Percentiles rank a stretch among this genome's conserved stretches.
phyloP scores from a whole-genome alignment of 2,113 vertebrate species.

The Empidonax alnorum region DNA sequence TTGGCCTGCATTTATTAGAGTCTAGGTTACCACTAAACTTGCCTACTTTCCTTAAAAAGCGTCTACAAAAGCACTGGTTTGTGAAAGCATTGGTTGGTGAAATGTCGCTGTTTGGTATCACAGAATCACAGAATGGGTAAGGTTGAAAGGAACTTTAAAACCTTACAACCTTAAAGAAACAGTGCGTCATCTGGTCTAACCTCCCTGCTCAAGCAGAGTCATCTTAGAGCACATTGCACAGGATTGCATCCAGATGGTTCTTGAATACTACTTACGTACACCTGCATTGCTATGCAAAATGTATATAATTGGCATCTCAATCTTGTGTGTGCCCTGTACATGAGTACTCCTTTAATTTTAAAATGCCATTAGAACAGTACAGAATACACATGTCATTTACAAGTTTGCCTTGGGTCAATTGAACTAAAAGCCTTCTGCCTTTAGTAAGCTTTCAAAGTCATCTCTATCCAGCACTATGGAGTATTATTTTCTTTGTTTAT shows the following conservation, averaged over 20 bases:
- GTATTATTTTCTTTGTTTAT: not conserved
- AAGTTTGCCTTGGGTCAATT: not conserved
- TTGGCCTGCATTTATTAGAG: accelerated
- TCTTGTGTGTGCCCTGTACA: not conserved
- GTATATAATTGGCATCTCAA: too few species aligned
- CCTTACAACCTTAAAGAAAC: not conserved
- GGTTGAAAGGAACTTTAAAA: not conserved
- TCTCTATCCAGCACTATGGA: not conserved
- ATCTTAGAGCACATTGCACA: not conserved
- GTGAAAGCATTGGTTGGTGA: not conserved
- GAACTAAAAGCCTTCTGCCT: not conserved
- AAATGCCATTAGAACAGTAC: not conserved
- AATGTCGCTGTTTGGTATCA: not conserved
- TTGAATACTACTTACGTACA: not conserved
- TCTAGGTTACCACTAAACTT: not conserved
- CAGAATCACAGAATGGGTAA: not conserved
- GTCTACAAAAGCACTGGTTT: not conserved
- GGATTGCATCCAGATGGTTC: not conserved
- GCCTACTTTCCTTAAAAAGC: not conserved
- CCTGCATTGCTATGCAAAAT: not conserved
- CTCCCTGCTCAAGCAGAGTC: not conserved
- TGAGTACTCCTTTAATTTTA: not conserved
- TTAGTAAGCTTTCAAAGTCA: not conserved
- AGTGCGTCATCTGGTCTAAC: not conserved
- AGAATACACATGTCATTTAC: not conserved